A percentile compares a stretch with the other conserved stretches of the same genome.
Conservation (phyloP, 2,888 invertebrate genomes). For the Drosophila mimica region DNA sequence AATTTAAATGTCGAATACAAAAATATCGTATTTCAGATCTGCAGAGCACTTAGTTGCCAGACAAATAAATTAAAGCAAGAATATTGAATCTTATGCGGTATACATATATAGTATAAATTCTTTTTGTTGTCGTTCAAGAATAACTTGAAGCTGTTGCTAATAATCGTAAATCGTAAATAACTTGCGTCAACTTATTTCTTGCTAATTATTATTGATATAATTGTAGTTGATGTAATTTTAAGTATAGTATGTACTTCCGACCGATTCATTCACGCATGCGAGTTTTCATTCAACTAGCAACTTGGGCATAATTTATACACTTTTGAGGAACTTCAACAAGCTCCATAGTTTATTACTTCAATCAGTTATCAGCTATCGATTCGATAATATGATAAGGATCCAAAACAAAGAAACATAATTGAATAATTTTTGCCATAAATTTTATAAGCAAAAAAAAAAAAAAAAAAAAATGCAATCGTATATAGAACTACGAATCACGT, state of each 20-base stretch:
- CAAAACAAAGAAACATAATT: conserved; percentile 4
- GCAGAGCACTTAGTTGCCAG: neutral
- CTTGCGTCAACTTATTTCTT: neutral
- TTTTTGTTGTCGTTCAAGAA: neutral
- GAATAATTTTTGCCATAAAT: conserved; percentile 11
- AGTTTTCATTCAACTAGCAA: conserved; percentile 6
- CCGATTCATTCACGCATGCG: conserved; percentile 27
- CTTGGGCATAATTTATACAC: conserved; percentile 10
- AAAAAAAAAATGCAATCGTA: conserved; percentile 5
- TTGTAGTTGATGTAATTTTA: neutral
- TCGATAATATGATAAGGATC: conserved; percentile 26
- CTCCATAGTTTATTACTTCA: neutral
- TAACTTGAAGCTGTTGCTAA: neutral
- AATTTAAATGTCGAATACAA: neutral
- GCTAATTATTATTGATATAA: neutral
- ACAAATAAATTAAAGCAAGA: neutral
- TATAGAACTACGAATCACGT: neutral
- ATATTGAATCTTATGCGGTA: neutral
- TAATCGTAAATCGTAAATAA: neutral
- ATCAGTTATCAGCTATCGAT: conserved; percentile 9
- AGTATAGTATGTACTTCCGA: neutral
- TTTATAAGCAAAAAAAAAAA: conserved; percentile 15
- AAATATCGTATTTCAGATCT: neutral
- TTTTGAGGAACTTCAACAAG: neutral
- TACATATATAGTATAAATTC: neutral